These are phyloP conservation scores for Plutomurus gul DNA, from an alignment of 1,140 invertebrate species.

Conservation along the genomic window DNA sequence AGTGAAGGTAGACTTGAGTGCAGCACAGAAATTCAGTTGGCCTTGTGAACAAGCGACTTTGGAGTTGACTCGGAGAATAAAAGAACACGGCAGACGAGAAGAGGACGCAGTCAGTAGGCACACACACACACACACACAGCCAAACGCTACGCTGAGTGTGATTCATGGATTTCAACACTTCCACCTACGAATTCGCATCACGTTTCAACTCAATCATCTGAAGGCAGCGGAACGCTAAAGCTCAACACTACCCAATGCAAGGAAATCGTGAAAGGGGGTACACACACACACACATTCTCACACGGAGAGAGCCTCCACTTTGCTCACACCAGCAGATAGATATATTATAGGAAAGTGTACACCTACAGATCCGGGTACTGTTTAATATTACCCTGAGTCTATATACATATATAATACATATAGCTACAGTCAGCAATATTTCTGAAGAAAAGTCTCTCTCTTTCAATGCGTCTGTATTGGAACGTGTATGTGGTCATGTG, in stretches of 20 bases:
- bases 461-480: too few species aligned
- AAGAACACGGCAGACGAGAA: not conserved
- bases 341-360: not conserved
- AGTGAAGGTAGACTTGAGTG: not conserved
- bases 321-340: too few species aligned
- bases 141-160: not conserved
- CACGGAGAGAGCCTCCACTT: too few species aligned
- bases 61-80: not conserved
- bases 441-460: too few species aligned
- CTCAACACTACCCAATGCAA: not conserved
- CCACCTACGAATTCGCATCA: slow-evolving; percentile 34
- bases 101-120: not conserved
- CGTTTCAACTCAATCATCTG: slow-evolving; percentile 52
- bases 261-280: not conserved
- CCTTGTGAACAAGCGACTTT: not conserved
- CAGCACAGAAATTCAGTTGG: not conserved
- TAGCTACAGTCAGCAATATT: too few species aligned
- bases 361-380: not conserved
- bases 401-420: too few species aligned
- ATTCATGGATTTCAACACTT: not conserved
- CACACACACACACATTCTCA: not conserved
- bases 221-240: not conserved
- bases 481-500: too few species aligned
- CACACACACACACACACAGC: not conserved
- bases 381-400: too few species aligned